A percentile compares a stretch with the other conserved stretches of the same genome.
phyloP scores from a whole-genome alignment of 1,140 invertebrate genomes.

The Charaxes varanes region DNA sequence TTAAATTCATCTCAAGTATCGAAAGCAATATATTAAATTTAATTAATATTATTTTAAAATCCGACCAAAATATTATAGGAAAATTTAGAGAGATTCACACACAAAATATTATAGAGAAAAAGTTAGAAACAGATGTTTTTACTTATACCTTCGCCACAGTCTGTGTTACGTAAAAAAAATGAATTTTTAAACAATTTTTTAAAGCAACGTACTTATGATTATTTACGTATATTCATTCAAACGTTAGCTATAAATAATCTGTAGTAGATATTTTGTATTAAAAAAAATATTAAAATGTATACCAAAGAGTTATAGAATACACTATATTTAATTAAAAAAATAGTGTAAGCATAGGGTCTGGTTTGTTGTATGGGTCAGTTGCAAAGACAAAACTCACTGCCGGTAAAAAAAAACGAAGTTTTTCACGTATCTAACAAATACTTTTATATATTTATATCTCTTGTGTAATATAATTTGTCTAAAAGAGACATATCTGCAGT shows the following conservation, averaged over 20 bases:
- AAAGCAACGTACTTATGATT: conserved; percentile 14
- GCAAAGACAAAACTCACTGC: conserved; percentile 26
- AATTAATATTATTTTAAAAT: not conserved
- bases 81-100: no score
- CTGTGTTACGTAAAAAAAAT: no score
- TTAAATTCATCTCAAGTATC: no score
- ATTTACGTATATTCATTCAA: conserved; percentile 13
- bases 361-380: conserved; percentile 11
- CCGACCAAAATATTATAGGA: conserved; percentile 3
- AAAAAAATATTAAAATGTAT: conserved; percentile 22
- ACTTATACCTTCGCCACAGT: no score
- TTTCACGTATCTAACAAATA: conserved; percentile 8
- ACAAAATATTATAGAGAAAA: no score
- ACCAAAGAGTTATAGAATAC: conserved; percentile 28
- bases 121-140: no score
- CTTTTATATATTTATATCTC: conserved; percentile 35
- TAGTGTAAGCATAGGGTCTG: conserved; percentile 8
- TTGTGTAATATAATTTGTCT: conserved; percentile 21
- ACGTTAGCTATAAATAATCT: conserved; percentile 18
- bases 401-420: conserved; percentile 26
- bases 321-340: no score
- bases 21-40: no score
- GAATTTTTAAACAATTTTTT: no score
- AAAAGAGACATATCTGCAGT: conserved; percentile 8
- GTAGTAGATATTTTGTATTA: conserved; percentile 18